Evolutionary conservation across 1,140 invertebrate species (phyloP), one percentile per base, ranked within the genome.

Genomic region (Pseudobourletiella spinata): DNA sequence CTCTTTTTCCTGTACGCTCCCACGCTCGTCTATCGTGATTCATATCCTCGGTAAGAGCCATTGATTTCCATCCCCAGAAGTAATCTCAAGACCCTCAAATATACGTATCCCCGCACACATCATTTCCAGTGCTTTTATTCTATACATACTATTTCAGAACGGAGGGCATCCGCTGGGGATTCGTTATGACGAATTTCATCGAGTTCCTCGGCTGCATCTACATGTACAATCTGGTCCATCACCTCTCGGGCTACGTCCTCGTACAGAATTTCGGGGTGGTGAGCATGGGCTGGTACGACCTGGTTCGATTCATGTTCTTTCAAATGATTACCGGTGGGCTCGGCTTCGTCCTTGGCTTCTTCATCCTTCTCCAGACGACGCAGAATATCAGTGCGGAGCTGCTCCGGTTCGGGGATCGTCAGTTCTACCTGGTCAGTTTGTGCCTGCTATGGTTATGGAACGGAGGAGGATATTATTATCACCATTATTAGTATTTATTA

Each of bases 351-450:
- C 82, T 84, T 56, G 85, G 82, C 2, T 95, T 94, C 74, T 95
- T 91, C 76, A 82, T 85, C 58, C 76, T 96, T 1, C 74, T 95
- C 1, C 91, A 96, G 73, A 83, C 84, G 0, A 93, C 89, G 86
- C 78, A 89, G 70, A 96, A 95, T 76, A 85, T 86, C n/a, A 87
- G 84, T 70, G 88, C 89, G 3, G 92, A 96, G 75, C 80, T 94
- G 73, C 70, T 93, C 15, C 79, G 79, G 54, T 96, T 96, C 75
- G 88, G 83, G 2, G 91, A 95, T 74, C 78, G 89, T 61, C 79
- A 84, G 71, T 92, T 91, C 75, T 91, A 92, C 71, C 83, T 82
- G 76, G 85, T 86, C 76, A 72, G 65, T n/a, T n/a, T n/a, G n/a
- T n/a, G n/a, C n/a, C n/a, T n/a, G n/a, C 39, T 72, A 72, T 28